phyloP scores from a whole-genome alignment of 2,888 invertebrate species.

The Tiphia femorata region DNA sequence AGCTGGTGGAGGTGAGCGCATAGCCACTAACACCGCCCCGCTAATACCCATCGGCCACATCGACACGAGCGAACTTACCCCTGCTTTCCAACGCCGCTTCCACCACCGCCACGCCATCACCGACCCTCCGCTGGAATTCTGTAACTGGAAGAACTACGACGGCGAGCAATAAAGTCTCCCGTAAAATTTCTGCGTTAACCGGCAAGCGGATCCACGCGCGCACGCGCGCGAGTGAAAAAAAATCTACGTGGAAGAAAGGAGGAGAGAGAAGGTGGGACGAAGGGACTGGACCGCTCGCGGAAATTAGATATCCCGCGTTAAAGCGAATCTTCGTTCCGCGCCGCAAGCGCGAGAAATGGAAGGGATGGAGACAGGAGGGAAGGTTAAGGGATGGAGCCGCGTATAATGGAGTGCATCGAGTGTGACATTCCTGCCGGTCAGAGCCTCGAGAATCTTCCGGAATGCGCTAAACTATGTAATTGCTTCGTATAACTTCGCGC shows the following conservation, averaged over 20 bases:
- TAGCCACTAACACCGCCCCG: not conserved
- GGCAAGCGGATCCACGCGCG: too few relatives aligned
- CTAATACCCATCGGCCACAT: not conserved
- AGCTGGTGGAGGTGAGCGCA: not conserved
- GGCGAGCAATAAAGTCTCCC: too few relatives aligned
- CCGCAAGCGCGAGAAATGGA: not conserved
- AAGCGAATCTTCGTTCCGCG: not conserved
- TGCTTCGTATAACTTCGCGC: too few relatives aligned
- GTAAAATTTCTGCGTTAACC: too few relatives aligned
- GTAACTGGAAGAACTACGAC: too few relatives aligned
- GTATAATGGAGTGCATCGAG: slow-evolving; percentile 12
- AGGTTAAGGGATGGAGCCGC: not conserved
- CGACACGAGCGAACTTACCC: not conserved
- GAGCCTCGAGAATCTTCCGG: not conserved
- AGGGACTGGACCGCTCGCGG: not conserved
- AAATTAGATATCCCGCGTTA: too few relatives aligned
- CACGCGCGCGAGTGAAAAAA: not conserved
- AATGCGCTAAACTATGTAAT: too few relatives aligned
- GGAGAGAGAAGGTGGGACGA: slow-evolving; percentile 1
- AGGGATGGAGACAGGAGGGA: not conserved
- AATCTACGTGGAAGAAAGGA: not conserved
- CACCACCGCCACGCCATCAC: too few relatives aligned
- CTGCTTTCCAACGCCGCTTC: too few relatives aligned
- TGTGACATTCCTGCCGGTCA: slow-evolving; percentile 41
- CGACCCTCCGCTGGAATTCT: too few relatives aligned